These are phyloP conservation scores for Octopus sinensis DNA, from an alignment of 1,140 invertebrate genomes.

Conservation along the genomic window DNA sequence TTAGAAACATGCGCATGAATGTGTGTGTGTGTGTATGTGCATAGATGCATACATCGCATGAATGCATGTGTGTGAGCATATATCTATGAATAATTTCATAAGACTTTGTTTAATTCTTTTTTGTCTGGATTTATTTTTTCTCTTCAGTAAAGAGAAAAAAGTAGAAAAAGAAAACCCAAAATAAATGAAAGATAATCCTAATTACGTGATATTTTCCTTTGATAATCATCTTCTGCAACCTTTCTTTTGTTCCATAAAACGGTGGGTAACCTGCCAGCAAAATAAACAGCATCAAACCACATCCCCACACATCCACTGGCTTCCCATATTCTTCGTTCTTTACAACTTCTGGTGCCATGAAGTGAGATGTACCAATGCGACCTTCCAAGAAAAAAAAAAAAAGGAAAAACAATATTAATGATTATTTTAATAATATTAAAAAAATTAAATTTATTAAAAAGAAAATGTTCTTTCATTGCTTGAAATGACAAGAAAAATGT, in stretches of 20 bases:
- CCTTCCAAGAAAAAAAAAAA: constrained; percentile 61
- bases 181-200: not conserved
- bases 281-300: constrained; percentile 89
- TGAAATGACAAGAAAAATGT: no score
- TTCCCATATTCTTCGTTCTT: constrained; percentile 89
- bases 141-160: no score
- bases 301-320: constrained; percentile 93
- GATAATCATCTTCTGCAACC: constrained; percentile 85
- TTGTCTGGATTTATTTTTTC: not conserved
- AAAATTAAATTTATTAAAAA: no score
- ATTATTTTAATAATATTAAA: no score
- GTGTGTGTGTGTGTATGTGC: no score
- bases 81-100: not conserved
- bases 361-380: constrained; percentile 90
- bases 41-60: no score
- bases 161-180: not conserved
- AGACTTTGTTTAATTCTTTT: not conserved
- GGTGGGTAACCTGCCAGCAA: constrained; percentile 89
- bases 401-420: no score
- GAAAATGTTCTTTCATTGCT: no score
- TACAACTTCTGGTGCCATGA: constrained; percentile 96
- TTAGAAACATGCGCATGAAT: no score
- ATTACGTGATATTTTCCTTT: constrained; percentile 69
- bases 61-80: no score
- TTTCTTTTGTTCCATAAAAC: constrained; percentile 87